Evolutionary conservation across 2,113 vertebrate species (phyloP).

Genomic region (Cygnus buccinator): DNA sequence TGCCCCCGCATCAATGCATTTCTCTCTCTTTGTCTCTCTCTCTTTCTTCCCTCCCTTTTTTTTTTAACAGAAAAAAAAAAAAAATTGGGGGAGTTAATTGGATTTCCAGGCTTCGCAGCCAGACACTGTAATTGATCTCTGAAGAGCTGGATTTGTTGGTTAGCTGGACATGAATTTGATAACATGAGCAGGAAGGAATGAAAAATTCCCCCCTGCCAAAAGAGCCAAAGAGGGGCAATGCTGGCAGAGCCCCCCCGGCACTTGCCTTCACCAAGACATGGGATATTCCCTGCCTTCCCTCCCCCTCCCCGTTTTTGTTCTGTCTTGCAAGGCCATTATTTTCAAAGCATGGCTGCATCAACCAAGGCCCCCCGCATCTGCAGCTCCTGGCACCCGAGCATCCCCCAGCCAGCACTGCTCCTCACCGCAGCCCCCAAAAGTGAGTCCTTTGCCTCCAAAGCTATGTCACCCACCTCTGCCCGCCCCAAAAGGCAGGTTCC

Average conservation of each 20-base stretch:
- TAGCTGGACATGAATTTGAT: conserved; percentile 75
- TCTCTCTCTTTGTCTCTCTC: conserved; percentile 59
- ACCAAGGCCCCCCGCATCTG: neutral
- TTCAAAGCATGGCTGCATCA: neutral
- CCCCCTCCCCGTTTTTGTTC: neutral
- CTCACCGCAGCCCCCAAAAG: neutral
- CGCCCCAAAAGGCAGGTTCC: neutral
- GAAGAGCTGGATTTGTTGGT: conserved; percentile 80
- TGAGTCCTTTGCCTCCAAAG: neutral
- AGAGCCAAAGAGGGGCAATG: neutral
- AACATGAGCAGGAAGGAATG: conserved; percentile 59
- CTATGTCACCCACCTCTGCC: fast-evolving
- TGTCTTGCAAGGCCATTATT: neutral
- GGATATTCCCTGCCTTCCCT: neutral
- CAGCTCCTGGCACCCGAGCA: neutral
- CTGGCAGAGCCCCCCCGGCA: neutral
- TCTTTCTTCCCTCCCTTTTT: neutral
- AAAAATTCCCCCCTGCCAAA: conserved; percentile 20
- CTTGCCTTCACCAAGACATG: neutral
- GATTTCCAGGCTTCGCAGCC: conserved; percentile 78
- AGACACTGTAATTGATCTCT: conserved; percentile 81
- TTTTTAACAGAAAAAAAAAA: neutral
- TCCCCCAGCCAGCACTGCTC: fast-evolving
- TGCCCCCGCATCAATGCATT: conserved; percentile 33
- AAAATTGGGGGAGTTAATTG: conserved; percentile 76